Percentiles rank a stretch among this genome's conserved stretches.
Conservation (phyloP, 92 coral and sea anemone species). For the Zoanthus sociatus region DNA sequence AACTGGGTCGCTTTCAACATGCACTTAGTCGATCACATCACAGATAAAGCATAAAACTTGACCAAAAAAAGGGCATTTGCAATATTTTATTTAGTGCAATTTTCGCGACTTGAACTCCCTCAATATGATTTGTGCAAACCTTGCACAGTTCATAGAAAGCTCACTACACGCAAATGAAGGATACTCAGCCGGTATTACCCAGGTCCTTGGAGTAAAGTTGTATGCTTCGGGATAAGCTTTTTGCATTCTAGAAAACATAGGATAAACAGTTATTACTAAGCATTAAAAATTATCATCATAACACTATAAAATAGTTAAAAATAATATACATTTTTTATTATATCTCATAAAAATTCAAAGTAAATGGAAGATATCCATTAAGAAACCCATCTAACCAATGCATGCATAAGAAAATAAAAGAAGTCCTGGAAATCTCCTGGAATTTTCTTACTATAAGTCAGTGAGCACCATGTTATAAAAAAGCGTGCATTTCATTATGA, state of each 20-base stretch:
- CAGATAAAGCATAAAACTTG: no score
- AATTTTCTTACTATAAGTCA: neutral
- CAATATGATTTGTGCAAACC: no score
- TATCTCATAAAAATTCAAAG: neutral
- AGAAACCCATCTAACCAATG: neutral
- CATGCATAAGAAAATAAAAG: neutral
- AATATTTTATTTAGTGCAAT: no score
- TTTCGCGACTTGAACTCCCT: no score
- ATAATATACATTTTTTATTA: neutral
- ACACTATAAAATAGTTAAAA: neutral
- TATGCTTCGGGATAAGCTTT: constrained; percentile 92
- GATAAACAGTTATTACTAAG: neutral
- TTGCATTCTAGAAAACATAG: constrained; percentile 74
- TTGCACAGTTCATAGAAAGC: neutral
- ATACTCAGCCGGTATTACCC: constrained; percentile 99
- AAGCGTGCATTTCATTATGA: no score
- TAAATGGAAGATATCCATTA: no score
- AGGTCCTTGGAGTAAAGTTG: constrained; percentile 88
- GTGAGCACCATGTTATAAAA: neutral
- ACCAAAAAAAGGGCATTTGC: no score
- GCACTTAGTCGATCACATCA: no score
- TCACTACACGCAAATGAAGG: constrained; percentile 49
- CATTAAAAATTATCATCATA: neutral
- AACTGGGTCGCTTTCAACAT: no score
- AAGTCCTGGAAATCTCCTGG: no score